Evolutionary conservation across 1,140 invertebrate genomes (phyloP), one percentile per base, ranked within the genome.

Genomic region (Diploscapter pachys): DNA sequence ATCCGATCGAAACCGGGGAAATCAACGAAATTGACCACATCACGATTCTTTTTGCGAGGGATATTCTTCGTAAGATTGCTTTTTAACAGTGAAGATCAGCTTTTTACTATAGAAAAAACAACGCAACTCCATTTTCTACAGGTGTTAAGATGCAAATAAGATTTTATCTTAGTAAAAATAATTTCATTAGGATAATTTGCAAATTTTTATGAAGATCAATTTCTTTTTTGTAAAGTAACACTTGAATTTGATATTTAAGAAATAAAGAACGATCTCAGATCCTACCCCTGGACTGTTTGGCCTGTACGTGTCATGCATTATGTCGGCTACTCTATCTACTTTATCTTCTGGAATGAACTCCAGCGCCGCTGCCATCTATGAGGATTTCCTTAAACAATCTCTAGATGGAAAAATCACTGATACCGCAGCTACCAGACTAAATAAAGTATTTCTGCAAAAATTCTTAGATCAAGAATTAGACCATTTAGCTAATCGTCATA

Each of bases 321-420:
- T 78, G 65, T 73, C 75, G 51, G 78, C 75, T 5, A 79, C 78
- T 11, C 77, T 79, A 2, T 75, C 72, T 9, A 79, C 78, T 49
- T 71, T 79, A 50, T 79, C 78, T 9, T 73, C 63, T 70, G 78
- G 78, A 63, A 77, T 79, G 72, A 79, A 79, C 71, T 69, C 64
- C 31, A 79, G 78, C 70, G 76, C 78, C 5, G 78, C 78, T 3
- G 78, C 77, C 54, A 71, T 79, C 57, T 79, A 78, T 56, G 78
- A 79, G 62, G 78, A 79, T 59, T 79, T 79, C 53, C 53, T 79
- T 31, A 76, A 79, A 4, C 73, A 80, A 5, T 73, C 61, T 31
- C 65, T 66, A 51, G 78, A 79, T 53, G 71, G 71, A 51, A 52
- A 67, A 4, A 65, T 79, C 3, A 73, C 69, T 0, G 78, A 79